Evolutionary conservation across 2,113 vertebrate species (phyloP).

Genomic region (Eubucco bourcierii): DNA sequence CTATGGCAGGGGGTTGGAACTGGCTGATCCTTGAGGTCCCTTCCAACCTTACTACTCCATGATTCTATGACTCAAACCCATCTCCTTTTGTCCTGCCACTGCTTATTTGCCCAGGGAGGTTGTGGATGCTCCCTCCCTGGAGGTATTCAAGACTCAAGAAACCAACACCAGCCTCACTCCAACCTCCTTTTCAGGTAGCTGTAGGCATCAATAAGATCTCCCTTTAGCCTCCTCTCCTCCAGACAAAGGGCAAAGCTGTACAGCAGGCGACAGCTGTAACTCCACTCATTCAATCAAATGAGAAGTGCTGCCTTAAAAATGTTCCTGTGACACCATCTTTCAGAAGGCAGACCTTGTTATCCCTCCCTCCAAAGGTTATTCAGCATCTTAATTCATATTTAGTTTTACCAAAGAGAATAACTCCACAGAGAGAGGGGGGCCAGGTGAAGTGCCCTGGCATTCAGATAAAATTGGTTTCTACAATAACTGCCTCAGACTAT

Average conservation of each 20-base stretch:
- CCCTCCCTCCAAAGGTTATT: not conserved
- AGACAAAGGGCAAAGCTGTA: not conserved
- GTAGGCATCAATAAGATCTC: no score
- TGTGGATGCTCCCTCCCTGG: no score
- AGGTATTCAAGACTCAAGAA: no score
- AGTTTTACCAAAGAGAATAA: not conserved
- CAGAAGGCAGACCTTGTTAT: not conserved
- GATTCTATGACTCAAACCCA: no score
- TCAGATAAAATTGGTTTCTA: slow-evolving; percentile 28
- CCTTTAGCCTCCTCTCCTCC: not conserved
- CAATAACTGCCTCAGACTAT: not conserved
- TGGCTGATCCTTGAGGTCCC: no score
- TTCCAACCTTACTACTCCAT: no score
- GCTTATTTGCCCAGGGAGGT: no score
- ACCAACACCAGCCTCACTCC: no score
- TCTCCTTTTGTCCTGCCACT: no score
- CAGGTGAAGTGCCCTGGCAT: not conserved
- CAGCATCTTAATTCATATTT: not conserved
- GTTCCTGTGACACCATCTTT: not conserved
- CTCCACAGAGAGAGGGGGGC: not conserved
- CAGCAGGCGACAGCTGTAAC: not conserved
- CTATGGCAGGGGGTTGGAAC: no score
- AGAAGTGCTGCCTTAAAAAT: not conserved
- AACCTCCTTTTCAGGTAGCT: no score
- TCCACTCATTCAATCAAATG: not conserved